Conservation (phyloP, 2,888 invertebrate species). For the Calliscelio sp. region DNA sequence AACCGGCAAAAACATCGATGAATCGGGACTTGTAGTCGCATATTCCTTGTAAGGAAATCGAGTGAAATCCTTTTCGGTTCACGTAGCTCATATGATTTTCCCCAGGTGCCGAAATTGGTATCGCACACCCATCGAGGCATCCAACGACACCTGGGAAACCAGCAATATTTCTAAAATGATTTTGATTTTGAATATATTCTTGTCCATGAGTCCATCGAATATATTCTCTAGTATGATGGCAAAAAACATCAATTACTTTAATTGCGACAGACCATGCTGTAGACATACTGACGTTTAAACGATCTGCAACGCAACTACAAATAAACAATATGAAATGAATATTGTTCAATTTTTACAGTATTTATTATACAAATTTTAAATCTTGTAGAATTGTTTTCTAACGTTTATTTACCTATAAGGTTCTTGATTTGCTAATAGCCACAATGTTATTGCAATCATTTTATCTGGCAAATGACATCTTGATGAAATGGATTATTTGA, state of each 20-base stretch:
- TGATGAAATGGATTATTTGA: conserved; percentile 1
- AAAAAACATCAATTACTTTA: background rate
- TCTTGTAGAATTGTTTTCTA: background rate
- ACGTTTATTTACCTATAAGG: conserved; percentile 7
- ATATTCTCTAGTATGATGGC: background rate
- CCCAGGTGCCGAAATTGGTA: conserved; percentile 44
- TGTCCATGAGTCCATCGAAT: background rate
- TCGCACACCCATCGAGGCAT: conserved; percentile 29
- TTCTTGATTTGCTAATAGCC: conserved; percentile 21
- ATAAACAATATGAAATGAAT: background rate
- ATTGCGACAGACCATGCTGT: background rate
- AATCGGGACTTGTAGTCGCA: conserved; percentile 39
- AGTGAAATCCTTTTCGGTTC: conserved; percentile 55
- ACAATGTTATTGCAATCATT: conserved; percentile 20
- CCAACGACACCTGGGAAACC: background rate
- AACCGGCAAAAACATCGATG: conserved; percentile 34
- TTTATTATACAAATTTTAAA: background rate
- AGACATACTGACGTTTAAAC: background rate
- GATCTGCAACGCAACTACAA: conserved; percentile 20
- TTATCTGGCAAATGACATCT: conserved; percentile 3
- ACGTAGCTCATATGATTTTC: conserved; percentile 33
- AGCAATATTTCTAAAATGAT: too few relatives aligned
- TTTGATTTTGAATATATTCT: background rate
- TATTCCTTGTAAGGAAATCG: conserved; percentile 42
- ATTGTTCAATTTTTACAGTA: background rate